Base-by-base conservation (phyloP, 2,888 invertebrate genomes). In the Ecliptopera silaceata region DNA sequence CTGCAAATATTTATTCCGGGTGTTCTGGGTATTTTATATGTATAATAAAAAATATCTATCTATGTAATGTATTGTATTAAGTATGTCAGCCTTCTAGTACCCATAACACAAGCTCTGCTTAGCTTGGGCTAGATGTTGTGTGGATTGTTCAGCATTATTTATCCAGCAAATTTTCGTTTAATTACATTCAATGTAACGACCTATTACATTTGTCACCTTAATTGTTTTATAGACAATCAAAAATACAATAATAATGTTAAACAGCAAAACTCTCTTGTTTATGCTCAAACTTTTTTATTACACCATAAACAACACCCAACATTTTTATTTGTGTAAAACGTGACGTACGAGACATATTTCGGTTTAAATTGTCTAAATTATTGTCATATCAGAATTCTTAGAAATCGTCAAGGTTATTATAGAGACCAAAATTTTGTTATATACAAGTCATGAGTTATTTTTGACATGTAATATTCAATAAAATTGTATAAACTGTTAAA, bases 281-380 rank as follows among this genome's bases (percentile, higher is more conserved):
- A 31, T 34, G 39, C 36, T 42, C 46, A 26, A 46, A 50, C 51
- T 56, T 47, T 34, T 56, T 56, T 56, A 56, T 43, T 22, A 42
- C 42, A 41, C 34, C 51, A 48, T 57, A 47, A 57, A 57, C 47
- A 47, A 57, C 15, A 51, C 26, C 38, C 42, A 29, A 41, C 12
- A 12, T 38, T 56, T 47, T 47, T 48, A 48, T 44, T 44, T 48
- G 11, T 43, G n/a, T 47, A 26, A 42, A 47, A 38, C 48, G 47
- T 52, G 26, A 52, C 22, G 32, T 47, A 46, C 46, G 46, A 36
- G 44, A 32, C n/a, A 18, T 50, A 42, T 34, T 31, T 18, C 1
- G n/a, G 15, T 47, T 20, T 48, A 34, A 15, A 46, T 39, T 42
- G 29, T 48, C 48, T 42, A 20, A 20, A 20, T 26, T 15, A 54